Evolutionary conservation across 2,797 vertebrate species (phyloP).

Genomic region (Gymnocypris eckloni): DNA sequence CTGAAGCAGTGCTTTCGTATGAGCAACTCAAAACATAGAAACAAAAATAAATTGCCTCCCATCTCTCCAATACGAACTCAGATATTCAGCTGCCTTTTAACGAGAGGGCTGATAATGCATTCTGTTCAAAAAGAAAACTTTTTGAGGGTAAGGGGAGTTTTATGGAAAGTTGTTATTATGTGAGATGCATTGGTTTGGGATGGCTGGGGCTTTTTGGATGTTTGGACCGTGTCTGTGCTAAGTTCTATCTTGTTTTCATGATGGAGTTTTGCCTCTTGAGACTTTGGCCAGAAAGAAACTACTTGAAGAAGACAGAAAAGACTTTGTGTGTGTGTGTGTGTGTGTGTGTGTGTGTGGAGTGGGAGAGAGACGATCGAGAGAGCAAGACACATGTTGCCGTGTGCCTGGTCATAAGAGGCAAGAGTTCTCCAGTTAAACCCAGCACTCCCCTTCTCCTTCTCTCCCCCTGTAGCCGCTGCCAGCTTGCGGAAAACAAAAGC

Average conservation of each 20-base stretch:
- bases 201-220: slow-evolving; percentile 33
- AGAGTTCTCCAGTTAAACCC: slow-evolving; percentile 56
- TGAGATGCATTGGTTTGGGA: background rate
- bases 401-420: slow-evolving; percentile 20
- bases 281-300: slow-evolving; percentile 15
- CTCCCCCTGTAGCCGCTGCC: slow-evolving; percentile 67
- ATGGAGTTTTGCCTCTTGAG: slow-evolving; percentile 38
- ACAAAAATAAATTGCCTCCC: slow-evolving; percentile 76
- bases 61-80: slow-evolving; percentile 61
- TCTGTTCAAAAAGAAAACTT: background rate
- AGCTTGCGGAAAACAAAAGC: slow-evolving; percentile 77
- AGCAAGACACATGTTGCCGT: slow-evolving; percentile 22
- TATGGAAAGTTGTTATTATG: background rate
- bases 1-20: slow-evolving; percentile 72
- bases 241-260: slow-evolving; percentile 44
- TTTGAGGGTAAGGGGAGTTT: background rate
- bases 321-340: background rate
- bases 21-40: slow-evolving; percentile 69
- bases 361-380: background rate
- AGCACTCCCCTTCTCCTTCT: slow-evolving; percentile 51
- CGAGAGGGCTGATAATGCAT: background rate
- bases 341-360: background rate
- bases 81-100: slow-evolving; percentile 28
- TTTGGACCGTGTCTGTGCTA: slow-evolving; percentile 22
- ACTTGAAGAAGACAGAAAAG: background rate